phyloP scores from a whole-genome alignment of 2,797 vertebrate genomes.

The Melanotaenia pygmaea region DNA sequence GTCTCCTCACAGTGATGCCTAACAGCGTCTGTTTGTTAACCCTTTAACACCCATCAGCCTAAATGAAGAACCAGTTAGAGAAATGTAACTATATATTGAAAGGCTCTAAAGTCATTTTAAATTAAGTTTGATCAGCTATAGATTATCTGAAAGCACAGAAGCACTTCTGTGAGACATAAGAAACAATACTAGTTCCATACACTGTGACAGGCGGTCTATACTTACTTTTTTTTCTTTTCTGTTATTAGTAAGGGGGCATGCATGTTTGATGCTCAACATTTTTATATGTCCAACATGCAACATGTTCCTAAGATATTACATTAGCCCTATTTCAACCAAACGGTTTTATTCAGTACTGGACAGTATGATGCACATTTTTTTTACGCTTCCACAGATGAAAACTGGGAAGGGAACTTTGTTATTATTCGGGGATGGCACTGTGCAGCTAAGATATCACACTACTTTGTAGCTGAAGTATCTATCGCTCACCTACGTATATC shows the following conservation, averaged over 20 bases:
- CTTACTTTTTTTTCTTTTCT: no score
- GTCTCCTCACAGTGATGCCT: accelerated
- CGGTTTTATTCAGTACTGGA: neutral
- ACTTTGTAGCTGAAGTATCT: no score
- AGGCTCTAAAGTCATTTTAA: neutral
- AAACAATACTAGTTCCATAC: no score
- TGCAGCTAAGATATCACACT: no score
- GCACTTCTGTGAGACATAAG: no score
- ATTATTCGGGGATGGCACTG: no score
- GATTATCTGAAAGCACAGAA: no score
- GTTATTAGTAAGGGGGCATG: no score
- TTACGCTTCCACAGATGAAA: neutral
- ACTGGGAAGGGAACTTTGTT: neutral
- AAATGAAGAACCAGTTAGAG: neutral
- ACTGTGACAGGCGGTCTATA: no score
- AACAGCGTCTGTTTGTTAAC: neutral
- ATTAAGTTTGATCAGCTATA: neutral
- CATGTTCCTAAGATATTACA: neutral
- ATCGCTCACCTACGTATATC: no score
- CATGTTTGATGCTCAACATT: neutral
- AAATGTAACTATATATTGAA: neutral
- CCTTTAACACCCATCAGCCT: neutral
- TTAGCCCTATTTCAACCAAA: neutral
- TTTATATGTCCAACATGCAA: neutral
- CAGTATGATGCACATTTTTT: no score